Evolutionary conservation across 2,888 invertebrate species (phyloP), one percentile per base, ranked within the genome.

Genomic region (Drosophila seclusa): DNA sequence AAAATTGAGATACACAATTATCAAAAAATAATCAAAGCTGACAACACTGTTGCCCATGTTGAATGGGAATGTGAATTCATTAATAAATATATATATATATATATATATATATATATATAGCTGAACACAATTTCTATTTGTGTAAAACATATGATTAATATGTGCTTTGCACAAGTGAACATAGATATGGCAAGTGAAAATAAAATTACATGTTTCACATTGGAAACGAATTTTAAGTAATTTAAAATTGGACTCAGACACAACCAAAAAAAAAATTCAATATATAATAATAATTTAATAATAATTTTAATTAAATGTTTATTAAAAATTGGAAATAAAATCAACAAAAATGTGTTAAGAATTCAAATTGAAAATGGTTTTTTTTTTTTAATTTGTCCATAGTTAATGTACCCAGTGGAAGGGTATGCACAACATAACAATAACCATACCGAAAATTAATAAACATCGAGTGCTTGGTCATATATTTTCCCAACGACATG

Each of bases 381-480:
- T 40, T 40, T 40, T 40, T 40, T 18, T 40, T n/a, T 4, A 16
- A 16, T 34, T 40, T 40, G 18, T n/a, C 13, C 2, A 24, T 45
- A 24, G 45, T 24, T 45, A 45, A 24, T 45, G 10, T 49, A 18
- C 24, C 5, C n/a, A 11, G 32, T 24, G 24, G 8, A 4, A 67
- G 67, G 18, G 63, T 61, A 64, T 58, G 10, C 16, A 49, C 8
- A 52, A 38, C 54, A 62, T 52, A 78, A 65, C 61, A 60, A 60
- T 69, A 69, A 55, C 59, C 55, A 68, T 61, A 36, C 66, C 53
- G 32, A 29, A 54, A 65, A 74, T 80, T 69, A 73, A 89, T 80
- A 81, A 78, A 75, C 73, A 83, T 80, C 67, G 54, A 83, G 78
- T 88, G 55, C 67, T 55, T 53, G 65, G 59, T 34, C 77, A 72